phyloP scores from a whole-genome alignment of 2,113 vertebrate genomes.

The Actenoides hombroni region DNA sequence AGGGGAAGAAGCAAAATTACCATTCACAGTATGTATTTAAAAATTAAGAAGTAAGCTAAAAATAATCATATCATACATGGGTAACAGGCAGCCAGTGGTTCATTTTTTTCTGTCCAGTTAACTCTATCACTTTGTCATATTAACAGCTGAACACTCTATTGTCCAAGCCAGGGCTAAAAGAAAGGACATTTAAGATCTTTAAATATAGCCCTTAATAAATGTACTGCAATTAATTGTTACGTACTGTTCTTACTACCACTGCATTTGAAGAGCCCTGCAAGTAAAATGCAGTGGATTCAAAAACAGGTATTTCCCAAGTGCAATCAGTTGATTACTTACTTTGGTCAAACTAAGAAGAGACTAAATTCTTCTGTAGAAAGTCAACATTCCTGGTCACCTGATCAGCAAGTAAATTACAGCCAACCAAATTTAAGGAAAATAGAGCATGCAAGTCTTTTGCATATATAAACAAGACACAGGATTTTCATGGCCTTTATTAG shows the following conservation, averaged over 20 bases:
- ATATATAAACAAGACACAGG: not conserved
- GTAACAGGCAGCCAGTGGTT: not conserved
- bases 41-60: constrained; percentile 47
- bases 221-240: not conserved
- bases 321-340: not conserved
- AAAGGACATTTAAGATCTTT: not conserved
- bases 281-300: not conserved
- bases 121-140: not conserved
- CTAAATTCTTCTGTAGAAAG: not conserved
- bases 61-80: constrained; percentile 17
- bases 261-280: not conserved
- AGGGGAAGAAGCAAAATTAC: not conserved
- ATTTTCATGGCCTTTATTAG: not conserved
- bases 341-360: not conserved
- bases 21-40: constrained; percentile 11
- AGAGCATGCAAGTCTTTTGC: not conserved
- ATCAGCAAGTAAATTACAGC: not conserved
- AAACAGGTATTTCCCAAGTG: not conserved
- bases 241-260: not conserved
- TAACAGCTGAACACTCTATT: not conserved
- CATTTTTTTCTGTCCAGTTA: not conserved
- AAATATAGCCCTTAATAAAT: not conserved
- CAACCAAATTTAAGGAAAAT: not conserved
- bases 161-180: not conserved
- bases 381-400: not conserved